A percentile compares a stretch with the other conserved stretches of the same genome.
phyloP scores from a whole-genome alignment of 1,140 invertebrate genomes.

The Pantala flavescens region DNA sequence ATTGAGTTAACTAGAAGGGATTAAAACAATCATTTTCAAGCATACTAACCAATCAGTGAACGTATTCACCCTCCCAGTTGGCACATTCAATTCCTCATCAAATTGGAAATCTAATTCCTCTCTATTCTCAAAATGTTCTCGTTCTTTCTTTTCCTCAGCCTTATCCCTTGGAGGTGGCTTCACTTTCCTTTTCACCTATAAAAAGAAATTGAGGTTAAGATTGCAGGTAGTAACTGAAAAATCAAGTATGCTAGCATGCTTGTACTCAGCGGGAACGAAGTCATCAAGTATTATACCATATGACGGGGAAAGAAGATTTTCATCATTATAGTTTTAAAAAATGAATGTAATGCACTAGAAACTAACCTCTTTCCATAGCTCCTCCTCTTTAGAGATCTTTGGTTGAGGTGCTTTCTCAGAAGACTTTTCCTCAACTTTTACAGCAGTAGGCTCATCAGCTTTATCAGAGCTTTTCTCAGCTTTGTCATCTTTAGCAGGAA shows the following conservation, averaged over 20 bases:
- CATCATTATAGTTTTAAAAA: neutral
- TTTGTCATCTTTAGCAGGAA: slow-evolving; percentile 26
- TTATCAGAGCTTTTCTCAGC: neutral
- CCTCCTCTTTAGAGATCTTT: neutral
- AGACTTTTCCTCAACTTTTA: too few species aligned
- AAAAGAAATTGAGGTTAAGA: slow-evolving; percentile 17
- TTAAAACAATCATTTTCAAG: too few species aligned
- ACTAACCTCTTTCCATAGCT: neutral
- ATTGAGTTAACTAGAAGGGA: too few species aligned
- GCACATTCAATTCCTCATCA: slow-evolving; percentile 83
- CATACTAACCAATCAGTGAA: slow-evolving; percentile 61
- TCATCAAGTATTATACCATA: neutral
- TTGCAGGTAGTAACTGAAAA: neutral
- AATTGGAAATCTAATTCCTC: slow-evolving; percentile 95
- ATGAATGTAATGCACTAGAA: neutral
- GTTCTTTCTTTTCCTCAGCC: slow-evolving; percentile 29
- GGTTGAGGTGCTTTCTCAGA: neutral
- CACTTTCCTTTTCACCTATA: slow-evolving; percentile 40
- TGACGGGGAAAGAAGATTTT: slow-evolving; percentile 1
- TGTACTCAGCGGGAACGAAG: neutral
- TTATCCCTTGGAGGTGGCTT: slow-evolving; percentile 37
- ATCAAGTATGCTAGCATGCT: too few species aligned
- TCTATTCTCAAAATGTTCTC: slow-evolving; percentile 43
- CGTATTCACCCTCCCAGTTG: slow-evolving; percentile 65
- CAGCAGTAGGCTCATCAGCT: neutral